These are phyloP conservation scores for Nettapus auritus DNA, from an alignment of 2,113 vertebrate species.

Conservation along the genomic window DNA sequence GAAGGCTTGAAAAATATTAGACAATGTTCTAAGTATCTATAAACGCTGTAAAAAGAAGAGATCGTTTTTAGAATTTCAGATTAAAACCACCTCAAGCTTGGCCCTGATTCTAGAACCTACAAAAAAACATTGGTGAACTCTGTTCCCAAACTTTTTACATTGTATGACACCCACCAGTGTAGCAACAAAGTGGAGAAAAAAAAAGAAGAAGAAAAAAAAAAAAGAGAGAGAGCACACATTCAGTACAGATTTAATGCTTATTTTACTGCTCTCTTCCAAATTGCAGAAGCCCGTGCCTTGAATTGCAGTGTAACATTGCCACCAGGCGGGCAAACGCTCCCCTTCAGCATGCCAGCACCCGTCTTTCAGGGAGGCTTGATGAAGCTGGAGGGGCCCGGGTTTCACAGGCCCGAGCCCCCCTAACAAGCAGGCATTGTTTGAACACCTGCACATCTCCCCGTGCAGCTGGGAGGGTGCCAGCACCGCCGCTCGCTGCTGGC, in stretches of 20 bases:
- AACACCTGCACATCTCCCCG: background rate
- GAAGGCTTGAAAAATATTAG: background rate
- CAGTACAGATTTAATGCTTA: accelerated
- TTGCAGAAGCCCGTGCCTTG: accelerated
- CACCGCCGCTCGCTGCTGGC: background rate
- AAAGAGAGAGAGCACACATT: accelerated
- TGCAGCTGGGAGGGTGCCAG: background rate
- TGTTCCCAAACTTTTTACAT: accelerated
- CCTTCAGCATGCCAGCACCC: accelerated
- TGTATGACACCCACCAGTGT: accelerated
- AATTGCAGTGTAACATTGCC: conserved; percentile 41
- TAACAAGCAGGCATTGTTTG: background rate
- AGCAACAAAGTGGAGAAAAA: background rate
- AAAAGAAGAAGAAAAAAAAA: background rate
- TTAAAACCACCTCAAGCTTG: background rate
- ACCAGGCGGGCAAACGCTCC: conserved; percentile 22
- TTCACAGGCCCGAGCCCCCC: accelerated
- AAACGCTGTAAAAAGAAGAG: background rate
- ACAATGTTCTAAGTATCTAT: background rate
- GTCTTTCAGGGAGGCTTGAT: background rate
- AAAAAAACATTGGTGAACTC: accelerated
- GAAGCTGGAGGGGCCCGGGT: background rate
- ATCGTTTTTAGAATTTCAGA: background rate
- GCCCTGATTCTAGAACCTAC: background rate
- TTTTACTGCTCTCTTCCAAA: background rate